Percentiles rank a stretch among this genome's conserved stretches.
These are phyloP conservation scores for Notolepis coatsorum DNA, from an alignment of 2,797 vertebrate species.

Conservation along the genomic window DNA sequence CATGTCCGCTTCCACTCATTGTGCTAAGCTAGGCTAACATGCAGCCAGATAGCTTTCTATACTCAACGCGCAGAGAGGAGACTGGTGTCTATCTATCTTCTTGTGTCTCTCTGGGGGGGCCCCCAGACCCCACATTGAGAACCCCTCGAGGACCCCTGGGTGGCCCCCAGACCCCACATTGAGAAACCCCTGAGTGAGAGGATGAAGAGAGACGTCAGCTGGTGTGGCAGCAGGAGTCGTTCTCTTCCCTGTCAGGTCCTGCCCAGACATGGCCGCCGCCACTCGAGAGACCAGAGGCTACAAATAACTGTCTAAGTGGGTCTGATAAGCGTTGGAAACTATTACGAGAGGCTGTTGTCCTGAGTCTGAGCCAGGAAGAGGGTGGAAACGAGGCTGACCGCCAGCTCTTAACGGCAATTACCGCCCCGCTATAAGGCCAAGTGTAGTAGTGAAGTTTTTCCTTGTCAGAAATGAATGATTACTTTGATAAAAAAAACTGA, in stretches of 20 bases:
- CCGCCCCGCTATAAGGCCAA: neutral
- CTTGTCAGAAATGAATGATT: no score
- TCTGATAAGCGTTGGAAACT: conserved; percentile 64
- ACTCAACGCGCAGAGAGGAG: no score
- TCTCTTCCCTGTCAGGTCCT: conserved; percentile 26
- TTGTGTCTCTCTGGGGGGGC: no score
- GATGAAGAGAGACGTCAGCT: neutral
- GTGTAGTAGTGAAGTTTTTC: no score
- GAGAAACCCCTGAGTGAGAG: conserved; percentile 71
- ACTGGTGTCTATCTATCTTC: no score
- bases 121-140: no score
- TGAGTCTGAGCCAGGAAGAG: neutral
- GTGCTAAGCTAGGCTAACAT: no score
- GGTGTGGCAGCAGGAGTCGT: neutral
- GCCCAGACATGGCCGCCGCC: conserved; percentile 25
- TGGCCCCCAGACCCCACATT: no score
- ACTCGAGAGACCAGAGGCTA: conserved; percentile 45
- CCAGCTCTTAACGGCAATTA: neutral
- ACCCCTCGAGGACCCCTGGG: no score
- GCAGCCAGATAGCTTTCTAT: no score
- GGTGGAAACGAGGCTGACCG: conserved; percentile 5
- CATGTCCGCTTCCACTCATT: no score
- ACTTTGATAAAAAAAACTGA: no score
- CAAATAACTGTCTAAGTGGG: conserved; percentile 51
- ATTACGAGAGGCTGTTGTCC: conserved; percentile 29